Base-by-base conservation (phyloP, 2,888 invertebrate genomes). In the Argynnis bischoffii region DNA sequence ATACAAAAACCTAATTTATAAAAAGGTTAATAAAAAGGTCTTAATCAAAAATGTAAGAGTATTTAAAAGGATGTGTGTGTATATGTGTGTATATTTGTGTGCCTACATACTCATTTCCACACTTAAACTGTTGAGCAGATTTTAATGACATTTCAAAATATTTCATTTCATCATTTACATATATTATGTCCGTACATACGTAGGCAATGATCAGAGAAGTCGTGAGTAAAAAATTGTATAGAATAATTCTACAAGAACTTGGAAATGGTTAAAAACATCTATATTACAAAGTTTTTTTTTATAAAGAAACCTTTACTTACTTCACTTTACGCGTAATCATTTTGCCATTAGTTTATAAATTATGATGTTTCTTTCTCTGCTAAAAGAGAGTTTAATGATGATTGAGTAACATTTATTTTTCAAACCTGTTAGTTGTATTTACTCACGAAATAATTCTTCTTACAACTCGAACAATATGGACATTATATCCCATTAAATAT, bases 261-360 rank as follows among this genome's bases (percentile, higher is more conserved):
- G 11, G 35, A 41, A 41, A 41, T 11, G 5, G 41, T 21, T 56
- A 1, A 50, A 46, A 47, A 66, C 26, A 15, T 53, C 18, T 47
- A 54, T 41, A 60, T 48, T 15, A 53, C 57, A 31, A 41, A 51
- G 14, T 35, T 6, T 35, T 35, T 26, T 26, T 35, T 50, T 16
- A 14, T 31, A 50, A 2, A 21, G n/a, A 26, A 59, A 14, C 31
- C 54, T 21, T 60, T 59, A 46, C n/a, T 35, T 31, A 11, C 18
- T 53, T 47, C 47, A 69, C 15, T 64, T 69, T 53, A 66, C 66
- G 53, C 55, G 64, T 57, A 69, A 69, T 71, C 64, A 71, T 69
- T 71, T 71, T n/a, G n/a, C 64, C 71, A 69, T 71, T 71, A 71
- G 64, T 63, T 35, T 48, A 64, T 56, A 67, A 69, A 69, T 71